Conservation (phyloP, 2,888 invertebrate species). For the Amblyjoppa proteus region DNA sequence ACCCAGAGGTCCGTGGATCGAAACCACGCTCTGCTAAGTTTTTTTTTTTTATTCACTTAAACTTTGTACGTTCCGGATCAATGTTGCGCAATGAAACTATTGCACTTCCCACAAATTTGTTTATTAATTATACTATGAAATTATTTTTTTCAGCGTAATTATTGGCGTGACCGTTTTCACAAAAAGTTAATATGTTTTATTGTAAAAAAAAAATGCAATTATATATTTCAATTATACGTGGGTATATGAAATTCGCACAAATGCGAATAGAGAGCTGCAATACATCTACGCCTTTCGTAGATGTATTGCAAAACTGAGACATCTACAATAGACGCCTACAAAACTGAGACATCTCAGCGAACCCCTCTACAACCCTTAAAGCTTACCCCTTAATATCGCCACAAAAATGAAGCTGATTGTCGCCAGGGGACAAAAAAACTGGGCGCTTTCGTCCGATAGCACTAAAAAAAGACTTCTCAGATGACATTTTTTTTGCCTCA, state of each 20-base stretch:
- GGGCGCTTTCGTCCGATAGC: neutral
- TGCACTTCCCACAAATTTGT: neutral
- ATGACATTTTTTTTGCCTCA: neutral
- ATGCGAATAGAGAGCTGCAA: neutral
- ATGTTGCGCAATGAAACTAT: neutral
- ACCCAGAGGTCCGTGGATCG: slow-evolving; percentile 81
- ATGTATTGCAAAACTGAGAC: neutral
- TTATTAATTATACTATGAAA: neutral
- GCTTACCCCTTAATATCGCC: neutral
- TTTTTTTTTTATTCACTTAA: neutral
- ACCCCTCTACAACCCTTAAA: neutral
- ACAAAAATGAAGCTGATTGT: neutral
- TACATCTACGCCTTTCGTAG: neutral
- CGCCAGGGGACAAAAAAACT: neutral
- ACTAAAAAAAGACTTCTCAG: neutral
- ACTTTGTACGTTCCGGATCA: slow-evolving; percentile 1
- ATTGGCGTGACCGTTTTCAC: neutral
- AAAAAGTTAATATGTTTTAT: neutral
- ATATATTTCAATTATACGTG: neutral
- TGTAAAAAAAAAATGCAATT: neutral
- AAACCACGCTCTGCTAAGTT: slow-evolving; percentile 78
- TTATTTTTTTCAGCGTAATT: neutral
- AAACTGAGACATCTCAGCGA: neutral
- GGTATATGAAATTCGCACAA: neutral
- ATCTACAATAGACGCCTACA: neutral